Percentiles rank a stretch among this genome's conserved stretches.
Conservation (phyloP, 2,113 vertebrate species). For the Siphamia tubifer region DNA sequence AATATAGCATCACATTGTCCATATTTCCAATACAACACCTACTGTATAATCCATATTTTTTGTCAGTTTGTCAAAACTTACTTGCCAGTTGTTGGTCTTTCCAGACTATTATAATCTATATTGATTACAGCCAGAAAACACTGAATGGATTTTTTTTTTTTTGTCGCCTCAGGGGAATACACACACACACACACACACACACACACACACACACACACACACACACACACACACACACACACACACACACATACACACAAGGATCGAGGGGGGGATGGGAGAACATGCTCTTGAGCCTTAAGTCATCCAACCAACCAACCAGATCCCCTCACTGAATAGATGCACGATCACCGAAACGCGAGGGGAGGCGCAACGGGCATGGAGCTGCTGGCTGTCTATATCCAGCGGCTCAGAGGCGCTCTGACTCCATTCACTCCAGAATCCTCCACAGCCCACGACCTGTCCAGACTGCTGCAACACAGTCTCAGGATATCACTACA, state of each 20-base stretch:
- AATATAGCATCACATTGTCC: neutral
- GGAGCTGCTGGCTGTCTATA: constrained; percentile 67
- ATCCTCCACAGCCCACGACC: constrained; percentile 54
- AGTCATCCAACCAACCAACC: constrained; percentile 74
- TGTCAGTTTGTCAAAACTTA: neutral
- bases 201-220: too few relatives aligned
- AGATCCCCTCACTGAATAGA: constrained; percentile 68
- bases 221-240: too few relatives aligned
- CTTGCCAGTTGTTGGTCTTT: neutral
- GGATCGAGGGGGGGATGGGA: neutral
- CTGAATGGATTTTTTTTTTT: too few relatives aligned
- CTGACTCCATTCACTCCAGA: constrained; percentile 70
- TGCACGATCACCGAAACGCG: constrained; percentile 62
- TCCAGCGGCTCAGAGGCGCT: constrained; percentile 64
- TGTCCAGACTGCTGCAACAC: constrained; percentile 47
- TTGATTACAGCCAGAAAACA: constrained; percentile 16
- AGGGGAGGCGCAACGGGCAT: constrained; percentile 79
- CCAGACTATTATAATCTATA: constrained; percentile 6
- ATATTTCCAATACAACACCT: neutral
- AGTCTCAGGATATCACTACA: constrained; percentile 53
- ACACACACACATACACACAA: constrained; percentile 9
- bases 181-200: too few relatives aligned
- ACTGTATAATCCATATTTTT: neutral
- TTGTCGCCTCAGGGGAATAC: too few relatives aligned
- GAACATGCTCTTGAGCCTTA: constrained; percentile 61